phyloP scores from a whole-genome alignment of 1,140 invertebrate species.

The Thaumetopoea pityocampa region DNA sequence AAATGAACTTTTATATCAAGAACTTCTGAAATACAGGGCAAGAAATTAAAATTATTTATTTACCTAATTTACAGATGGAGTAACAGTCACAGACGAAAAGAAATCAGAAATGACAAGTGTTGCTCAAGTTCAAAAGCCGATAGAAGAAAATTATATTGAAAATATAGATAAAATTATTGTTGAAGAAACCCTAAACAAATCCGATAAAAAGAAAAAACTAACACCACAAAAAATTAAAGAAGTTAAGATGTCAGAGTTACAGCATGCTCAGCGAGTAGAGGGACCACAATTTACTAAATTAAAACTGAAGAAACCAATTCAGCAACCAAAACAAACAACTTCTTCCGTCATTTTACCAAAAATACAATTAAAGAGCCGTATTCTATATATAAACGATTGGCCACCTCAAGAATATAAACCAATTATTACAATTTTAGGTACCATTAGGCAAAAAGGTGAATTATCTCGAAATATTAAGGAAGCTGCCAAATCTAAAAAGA shows the following conservation, averaged over 20 bases:
- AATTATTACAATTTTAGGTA: slow-evolving; percentile 69
- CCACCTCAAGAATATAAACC: slow-evolving; percentile 76
- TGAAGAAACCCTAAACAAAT: slow-evolving; percentile 3
- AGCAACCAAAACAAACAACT: slow-evolving; percentile 69
- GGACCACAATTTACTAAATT: slow-evolving; percentile 77
- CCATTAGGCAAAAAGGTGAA: slow-evolving; percentile 79
- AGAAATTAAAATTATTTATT: too few relatives aligned
- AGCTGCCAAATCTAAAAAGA: slow-evolving; percentile 80
- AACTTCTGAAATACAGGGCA: too few relatives aligned
- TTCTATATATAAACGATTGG: slow-evolving; percentile 78
- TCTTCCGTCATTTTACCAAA: slow-evolving; percentile 77
- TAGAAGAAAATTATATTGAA: background rate
- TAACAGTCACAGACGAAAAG: too few relatives aligned
- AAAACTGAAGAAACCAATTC: slow-evolving; percentile 78
- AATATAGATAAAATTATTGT: slow-evolving; percentile 3
- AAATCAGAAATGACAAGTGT: too few relatives aligned
- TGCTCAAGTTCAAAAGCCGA: too few relatives aligned
- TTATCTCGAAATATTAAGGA: slow-evolving; percentile 83
- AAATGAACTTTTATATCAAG: too few relatives aligned
- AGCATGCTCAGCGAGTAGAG: slow-evolving; percentile 58
- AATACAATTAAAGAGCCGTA: slow-evolving; percentile 80
- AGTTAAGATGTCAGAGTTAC: slow-evolving; percentile 57
- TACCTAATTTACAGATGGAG: too few relatives aligned
- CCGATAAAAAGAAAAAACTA: slow-evolving; percentile 29
- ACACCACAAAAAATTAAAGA: slow-evolving; percentile 46